A percentile compares a stretch with the other conserved stretches of the same genome.
Conservation (phyloP, 2,113 vertebrate genomes). For the Forbesichthys agassizii region DNA sequence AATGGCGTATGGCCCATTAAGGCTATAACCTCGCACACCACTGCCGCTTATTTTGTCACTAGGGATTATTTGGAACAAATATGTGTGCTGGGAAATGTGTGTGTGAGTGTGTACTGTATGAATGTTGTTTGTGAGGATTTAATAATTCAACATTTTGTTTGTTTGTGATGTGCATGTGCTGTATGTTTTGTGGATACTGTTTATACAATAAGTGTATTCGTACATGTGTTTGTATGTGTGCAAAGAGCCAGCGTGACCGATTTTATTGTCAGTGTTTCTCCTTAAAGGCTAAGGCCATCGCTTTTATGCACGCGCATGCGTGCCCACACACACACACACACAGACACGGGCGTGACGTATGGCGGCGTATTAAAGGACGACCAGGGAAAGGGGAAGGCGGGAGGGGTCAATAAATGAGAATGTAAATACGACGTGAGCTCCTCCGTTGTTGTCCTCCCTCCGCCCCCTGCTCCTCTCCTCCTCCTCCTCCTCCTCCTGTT, state of each 20-base stretch:
- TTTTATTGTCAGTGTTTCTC: slow-evolving; percentile 35
- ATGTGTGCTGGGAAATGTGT: slow-evolving; percentile 38
- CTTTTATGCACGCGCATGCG: neutral
- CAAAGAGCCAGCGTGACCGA: slow-evolving; percentile 1
- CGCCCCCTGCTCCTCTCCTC: slow-evolving; percentile 40
- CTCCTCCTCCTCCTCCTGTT: slow-evolving; percentile 46
- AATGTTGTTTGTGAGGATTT: slow-evolving; percentile 30
- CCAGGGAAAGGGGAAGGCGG: neutral
- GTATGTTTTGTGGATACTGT: neutral
- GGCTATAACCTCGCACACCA: slow-evolving; percentile 60
- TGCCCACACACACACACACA: neutral
- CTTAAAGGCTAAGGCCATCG: slow-evolving; percentile 31
- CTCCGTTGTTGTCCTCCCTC: neutral
- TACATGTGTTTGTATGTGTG: neutral
- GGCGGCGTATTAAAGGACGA: slow-evolving; percentile 42
- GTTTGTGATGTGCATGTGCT: slow-evolving; percentile 1
- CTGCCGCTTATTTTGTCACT: slow-evolving; percentile 74
- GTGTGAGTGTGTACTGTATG: slow-evolving; percentile 23
- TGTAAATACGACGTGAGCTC: slow-evolving; percentile 63
- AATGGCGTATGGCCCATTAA: slow-evolving; percentile 67
- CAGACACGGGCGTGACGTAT: neutral
- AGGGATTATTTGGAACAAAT: slow-evolving; percentile 73
- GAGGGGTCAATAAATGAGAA: slow-evolving; percentile 50
- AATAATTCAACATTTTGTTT: slow-evolving; percentile 25
- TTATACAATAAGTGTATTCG: neutral